Percentiles rank a stretch among this genome's conserved stretches.
Conservation (phyloP, 2,888 invertebrate genomes). For the Ophioninae sp. region DNA sequence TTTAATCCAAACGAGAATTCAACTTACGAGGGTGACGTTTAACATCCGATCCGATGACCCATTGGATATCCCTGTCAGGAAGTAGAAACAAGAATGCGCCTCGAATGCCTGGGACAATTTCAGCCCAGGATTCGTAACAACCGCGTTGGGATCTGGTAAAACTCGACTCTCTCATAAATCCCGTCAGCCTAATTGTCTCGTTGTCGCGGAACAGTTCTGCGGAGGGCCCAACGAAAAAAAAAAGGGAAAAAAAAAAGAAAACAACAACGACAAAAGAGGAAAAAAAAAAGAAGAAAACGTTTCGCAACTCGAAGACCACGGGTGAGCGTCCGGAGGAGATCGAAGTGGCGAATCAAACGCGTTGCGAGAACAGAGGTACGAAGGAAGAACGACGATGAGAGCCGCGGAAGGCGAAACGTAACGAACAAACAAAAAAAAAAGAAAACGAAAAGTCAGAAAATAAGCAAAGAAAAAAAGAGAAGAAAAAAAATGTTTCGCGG, state of each 20-base stretch:
- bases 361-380: constrained; percentile 12
- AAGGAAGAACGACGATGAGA: constrained; percentile 19
- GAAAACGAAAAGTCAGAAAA: too few species aligned
- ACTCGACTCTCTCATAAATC: constrained; percentile 48
- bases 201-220: constrained; percentile 40
- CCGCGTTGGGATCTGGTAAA: constrained; percentile 31
- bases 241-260: too few species aligned
- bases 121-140: not conserved
- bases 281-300: constrained; percentile 52
- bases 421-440: too few species aligned
- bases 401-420: constrained; percentile 27
- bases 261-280: too few species aligned
- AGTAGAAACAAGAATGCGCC: too few species aligned
- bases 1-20: too few species aligned
- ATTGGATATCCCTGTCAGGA: too few species aligned
- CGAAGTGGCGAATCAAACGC: constrained; percentile 10
- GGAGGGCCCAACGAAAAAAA: not conserved
- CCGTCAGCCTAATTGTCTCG: constrained; percentile 67
- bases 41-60: too few species aligned
- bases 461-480: not conserved
- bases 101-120: too few species aligned
- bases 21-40: too few species aligned
- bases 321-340: constrained; percentile 10
- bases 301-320: constrained; percentile 29
- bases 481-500: constrained; percentile 51